Conservation (phyloP, 2,888 invertebrate species). For the Sesia bembeciformis region DNA sequence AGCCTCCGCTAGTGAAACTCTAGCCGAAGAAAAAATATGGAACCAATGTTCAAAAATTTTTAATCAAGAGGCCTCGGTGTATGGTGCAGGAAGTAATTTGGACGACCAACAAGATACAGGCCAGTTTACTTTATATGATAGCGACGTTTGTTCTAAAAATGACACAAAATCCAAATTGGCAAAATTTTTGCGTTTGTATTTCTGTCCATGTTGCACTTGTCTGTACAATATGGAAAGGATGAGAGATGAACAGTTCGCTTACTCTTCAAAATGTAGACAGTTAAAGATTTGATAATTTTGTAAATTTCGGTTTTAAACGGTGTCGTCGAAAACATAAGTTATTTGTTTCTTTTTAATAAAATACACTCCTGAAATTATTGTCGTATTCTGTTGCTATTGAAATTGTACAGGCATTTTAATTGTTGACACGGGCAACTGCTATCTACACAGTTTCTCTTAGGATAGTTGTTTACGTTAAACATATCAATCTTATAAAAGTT, state of each 20-base stretch:
- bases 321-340: no score
- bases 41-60: neutral
- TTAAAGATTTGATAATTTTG: neutral
- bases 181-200: constrained; percentile 53
- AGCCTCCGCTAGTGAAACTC: neutral
- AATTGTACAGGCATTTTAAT: no score
- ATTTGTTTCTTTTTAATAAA: no score
- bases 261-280: neutral
- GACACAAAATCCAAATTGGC: constrained; percentile 49
- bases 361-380: no score
- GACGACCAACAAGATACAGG: neutral
- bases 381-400: no score
- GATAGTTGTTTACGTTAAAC: no score
- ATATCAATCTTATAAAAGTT: no score
- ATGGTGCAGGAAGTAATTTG: neutral
- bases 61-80: neutral
- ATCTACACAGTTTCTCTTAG: no score
- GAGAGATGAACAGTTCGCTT: constrained; percentile 26
- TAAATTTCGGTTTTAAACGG: no score
- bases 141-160: constrained; percentile 23
- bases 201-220: constrained; percentile 63
- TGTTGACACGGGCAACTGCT: no score
- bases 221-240: constrained; percentile 53
- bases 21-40: neutral
- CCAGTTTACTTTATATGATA: constrained; percentile 22